These are phyloP conservation scores for Myrmophylax atrothorax DNA, from an alignment of 2,113 vertebrate species.

Conservation along the genomic window DNA sequence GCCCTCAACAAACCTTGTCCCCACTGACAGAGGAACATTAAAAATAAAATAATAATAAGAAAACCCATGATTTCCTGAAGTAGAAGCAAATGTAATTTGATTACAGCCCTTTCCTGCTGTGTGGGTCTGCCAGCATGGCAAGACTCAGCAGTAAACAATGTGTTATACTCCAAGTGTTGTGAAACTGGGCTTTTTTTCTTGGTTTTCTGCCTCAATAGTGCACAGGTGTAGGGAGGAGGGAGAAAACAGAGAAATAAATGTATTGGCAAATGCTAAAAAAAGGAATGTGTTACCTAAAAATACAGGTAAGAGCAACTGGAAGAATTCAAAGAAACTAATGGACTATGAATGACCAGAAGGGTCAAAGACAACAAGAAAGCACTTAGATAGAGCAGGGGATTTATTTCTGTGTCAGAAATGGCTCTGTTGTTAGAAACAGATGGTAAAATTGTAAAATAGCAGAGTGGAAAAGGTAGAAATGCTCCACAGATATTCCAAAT, in stretches of 20 bases:
- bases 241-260: not conserved
- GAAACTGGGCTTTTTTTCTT: not conserved
- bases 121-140: not conserved
- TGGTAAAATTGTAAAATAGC: not conserved
- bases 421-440: not conserved
- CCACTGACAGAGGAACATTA: rapidly evolving
- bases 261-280: not conserved
- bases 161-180: not conserved
- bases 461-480: not conserved
- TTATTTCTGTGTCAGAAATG: not conserved
- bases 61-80: not conserved
- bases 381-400: not conserved
- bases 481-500: not conserved
- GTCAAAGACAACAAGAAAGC: constrained; percentile 15
- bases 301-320: not conserved
- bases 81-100: not conserved
- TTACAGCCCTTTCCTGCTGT: not conserved
- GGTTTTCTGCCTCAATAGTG: not conserved
- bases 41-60: not conserved
- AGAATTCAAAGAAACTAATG: constrained; percentile 14
- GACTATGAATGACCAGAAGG: not conserved
- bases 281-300: not conserved
- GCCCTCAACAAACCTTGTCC: not conserved
- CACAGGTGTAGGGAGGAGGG: not conserved
- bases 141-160: not conserved